phyloP scores from a whole-genome alignment of 1,140 invertebrate species.

The Drosophila tsacasi region DNA sequence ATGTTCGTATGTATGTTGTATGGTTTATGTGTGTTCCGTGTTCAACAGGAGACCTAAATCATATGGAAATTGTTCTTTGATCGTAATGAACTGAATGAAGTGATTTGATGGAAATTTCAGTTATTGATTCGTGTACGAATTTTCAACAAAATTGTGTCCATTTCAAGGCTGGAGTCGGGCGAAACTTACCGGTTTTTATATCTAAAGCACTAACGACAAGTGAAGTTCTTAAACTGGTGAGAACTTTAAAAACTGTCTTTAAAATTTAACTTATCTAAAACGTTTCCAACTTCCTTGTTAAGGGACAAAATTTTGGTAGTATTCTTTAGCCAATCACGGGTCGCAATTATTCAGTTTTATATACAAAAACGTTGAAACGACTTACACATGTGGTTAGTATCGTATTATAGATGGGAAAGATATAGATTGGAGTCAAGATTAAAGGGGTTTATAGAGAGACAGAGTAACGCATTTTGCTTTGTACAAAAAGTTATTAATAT shows the following conservation, averaged over 20 bases:
- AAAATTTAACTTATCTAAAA: neutral
- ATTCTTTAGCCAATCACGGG: constrained; percentile 17
- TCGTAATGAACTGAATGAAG: constrained; percentile 57
- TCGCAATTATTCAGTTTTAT: constrained; percentile 36
- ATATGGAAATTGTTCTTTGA: constrained; percentile 38
- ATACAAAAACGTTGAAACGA: constrained; percentile 75
- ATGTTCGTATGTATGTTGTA: constrained; percentile 53
- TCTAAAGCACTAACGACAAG: neutral
- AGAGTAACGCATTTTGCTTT: constrained; percentile 46
- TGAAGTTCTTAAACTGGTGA: neutral
- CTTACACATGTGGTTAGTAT: constrained; percentile 34
- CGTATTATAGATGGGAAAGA: constrained; percentile 26
- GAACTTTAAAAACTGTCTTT: neutral
- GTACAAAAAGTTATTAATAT: constrained; percentile 53
- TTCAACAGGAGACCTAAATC: constrained; percentile 5
- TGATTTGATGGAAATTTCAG: constrained; percentile 35
- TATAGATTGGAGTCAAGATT: constrained; percentile 21
- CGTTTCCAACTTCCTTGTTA: constrained; percentile 29
- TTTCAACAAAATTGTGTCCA: constrained; percentile 57
- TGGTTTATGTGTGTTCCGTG: constrained; percentile 40
- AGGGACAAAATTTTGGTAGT: constrained; percentile 62
- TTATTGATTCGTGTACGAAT: neutral
- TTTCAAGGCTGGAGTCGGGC: constrained; percentile 37
- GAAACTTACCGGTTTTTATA: constrained; percentile 48
- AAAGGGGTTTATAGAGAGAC: constrained; percentile 48